These are phyloP conservation scores for Zaprionus bogoriensis DNA, from an alignment of 2,888 invertebrate genomes.

Conservation along the genomic window DNA sequence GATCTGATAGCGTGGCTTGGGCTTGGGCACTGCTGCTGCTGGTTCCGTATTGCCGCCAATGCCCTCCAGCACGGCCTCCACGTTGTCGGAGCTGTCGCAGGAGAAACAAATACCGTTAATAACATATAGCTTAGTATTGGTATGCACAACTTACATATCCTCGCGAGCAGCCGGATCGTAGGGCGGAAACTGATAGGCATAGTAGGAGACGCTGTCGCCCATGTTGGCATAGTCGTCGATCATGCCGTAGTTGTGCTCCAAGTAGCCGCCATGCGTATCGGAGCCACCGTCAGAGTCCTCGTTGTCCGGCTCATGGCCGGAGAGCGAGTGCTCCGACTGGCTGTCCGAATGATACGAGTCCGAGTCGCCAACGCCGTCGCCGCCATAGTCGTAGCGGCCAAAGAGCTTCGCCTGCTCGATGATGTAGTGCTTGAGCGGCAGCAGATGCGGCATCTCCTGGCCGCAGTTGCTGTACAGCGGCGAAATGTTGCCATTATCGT, in stretches of 20 bases:
- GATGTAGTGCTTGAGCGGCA: constrained; percentile 94
- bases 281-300: constrained; percentile 89
- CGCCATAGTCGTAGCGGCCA: constrained; percentile 87
- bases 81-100: constrained; percentile 82
- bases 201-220: constrained; percentile 86
- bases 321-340: constrained; percentile 86
- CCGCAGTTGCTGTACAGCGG: constrained; percentile 90
- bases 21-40: constrained; percentile 47
- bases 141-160: constrained; percentile 82
- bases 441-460: constrained; percentile 87
- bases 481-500: constrained; percentile 85
- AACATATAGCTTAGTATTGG: constrained; percentile 36
- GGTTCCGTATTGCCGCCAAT: constrained; percentile 71
- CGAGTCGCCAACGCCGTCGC: constrained; percentile 85
- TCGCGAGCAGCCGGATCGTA: constrained; percentile 85
- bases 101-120: background rate
- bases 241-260: constrained; percentile 85
- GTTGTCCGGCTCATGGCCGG: constrained; percentile 90
- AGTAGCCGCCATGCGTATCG: constrained; percentile 85
- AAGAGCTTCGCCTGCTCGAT: constrained; percentile 90
- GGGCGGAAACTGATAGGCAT: constrained; percentile 85
- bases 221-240: constrained; percentile 81
- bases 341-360: constrained; percentile 92
- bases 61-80: constrained; percentile 82
- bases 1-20: constrained; percentile 75